Evolutionary conservation across 2,888 invertebrate species (phyloP).

Genomic region (Actias luna): DNA sequence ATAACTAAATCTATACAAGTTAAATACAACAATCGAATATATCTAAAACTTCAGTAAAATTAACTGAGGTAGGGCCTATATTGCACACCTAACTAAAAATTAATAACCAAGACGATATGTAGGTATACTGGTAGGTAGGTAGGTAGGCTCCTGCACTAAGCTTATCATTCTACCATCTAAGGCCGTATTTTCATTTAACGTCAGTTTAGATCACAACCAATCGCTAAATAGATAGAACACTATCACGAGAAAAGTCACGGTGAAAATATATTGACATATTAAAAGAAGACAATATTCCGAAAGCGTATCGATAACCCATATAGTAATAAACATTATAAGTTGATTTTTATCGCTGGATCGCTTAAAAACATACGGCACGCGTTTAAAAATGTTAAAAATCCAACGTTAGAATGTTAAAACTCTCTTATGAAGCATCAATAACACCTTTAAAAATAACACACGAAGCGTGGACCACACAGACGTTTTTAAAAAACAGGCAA

Average conservation of each 20-base stretch:
- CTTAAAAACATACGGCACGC: not conserved
- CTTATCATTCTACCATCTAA: not conserved
- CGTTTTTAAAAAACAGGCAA: not conserved
- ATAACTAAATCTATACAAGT: too few species aligned
- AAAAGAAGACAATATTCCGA: not conserved
- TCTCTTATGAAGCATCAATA: not conserved
- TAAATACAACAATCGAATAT: too few species aligned
- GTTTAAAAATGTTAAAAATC: slow-evolving; percentile 3
- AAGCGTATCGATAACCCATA: not conserved
- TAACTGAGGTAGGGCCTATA: too few species aligned
- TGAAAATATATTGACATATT: not conserved
- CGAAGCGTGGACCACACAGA: slow-evolving; percentile 1
- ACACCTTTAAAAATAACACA: not conserved
- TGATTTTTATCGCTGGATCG: not conserved
- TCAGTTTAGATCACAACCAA: too few species aligned
- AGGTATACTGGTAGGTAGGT: too few species aligned
- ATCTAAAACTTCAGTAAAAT: too few species aligned
- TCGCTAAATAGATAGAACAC: too few species aligned
- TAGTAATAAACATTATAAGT: not conserved
- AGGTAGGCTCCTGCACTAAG: too few species aligned
- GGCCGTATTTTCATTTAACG: not conserved
- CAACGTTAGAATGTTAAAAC: not conserved
- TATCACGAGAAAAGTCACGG: not conserved
- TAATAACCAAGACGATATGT: too few species aligned
- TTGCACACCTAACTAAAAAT: too few species aligned